phyloP scores from a whole-genome alignment of 2,888 invertebrate genomes.

The Microplitis manilae region DNA sequence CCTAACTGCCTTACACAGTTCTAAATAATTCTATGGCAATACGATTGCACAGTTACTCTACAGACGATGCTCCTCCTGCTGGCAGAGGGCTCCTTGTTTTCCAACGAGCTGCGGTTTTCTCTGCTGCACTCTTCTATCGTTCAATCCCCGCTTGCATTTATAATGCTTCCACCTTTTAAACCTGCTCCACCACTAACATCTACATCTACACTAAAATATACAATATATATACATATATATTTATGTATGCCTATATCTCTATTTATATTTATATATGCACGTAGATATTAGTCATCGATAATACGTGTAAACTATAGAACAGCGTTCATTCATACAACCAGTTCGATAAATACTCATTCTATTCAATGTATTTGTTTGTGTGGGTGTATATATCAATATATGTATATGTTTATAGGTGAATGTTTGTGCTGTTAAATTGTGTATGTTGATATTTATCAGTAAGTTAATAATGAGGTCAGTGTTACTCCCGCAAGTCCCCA shows the following conservation, averaged over 20 bases:
- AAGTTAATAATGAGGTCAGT: slow-evolving; percentile 11
- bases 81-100: slow-evolving; percentile 40
- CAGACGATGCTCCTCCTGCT: no score
- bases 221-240: no score
- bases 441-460: slow-evolving; percentile 19
- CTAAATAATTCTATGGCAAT: slow-evolving; percentile 69
- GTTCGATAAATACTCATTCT: neutral
- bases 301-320: neutral
- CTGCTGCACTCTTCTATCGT: neutral
- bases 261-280: neutral
- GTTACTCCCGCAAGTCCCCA: slow-evolving; percentile 3
- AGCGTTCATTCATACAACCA: neutral
- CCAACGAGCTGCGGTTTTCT: slow-evolving; percentile 26
- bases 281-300: neutral
- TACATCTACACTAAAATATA: no score
- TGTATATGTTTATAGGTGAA: neutral
- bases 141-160: neutral
- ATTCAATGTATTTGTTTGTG: neutral
- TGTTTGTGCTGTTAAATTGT: neutral
- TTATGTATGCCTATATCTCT: no score
- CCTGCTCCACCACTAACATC: neutral
- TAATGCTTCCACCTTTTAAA: neutral
- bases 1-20: slow-evolving; percentile 61
- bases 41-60: slow-evolving; percentile 61
- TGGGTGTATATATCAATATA: neutral